Evolutionary conservation across 2,888 invertebrate species (phyloP).

Genomic region (Glyphotaelius pellucidus): DNA sequence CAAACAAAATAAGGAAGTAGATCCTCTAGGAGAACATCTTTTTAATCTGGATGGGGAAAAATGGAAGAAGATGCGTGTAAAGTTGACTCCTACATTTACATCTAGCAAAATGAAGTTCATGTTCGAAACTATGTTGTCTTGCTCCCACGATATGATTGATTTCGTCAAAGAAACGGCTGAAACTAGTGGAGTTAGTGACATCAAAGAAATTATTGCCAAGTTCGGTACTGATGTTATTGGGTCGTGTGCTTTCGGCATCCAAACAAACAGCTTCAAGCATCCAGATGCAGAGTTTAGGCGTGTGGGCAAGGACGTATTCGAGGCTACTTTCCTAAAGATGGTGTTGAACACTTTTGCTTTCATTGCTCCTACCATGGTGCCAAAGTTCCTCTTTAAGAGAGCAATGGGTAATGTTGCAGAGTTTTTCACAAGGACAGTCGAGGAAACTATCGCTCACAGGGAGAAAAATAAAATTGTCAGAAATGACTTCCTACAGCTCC

Average conservation of each 20-base stretch:
- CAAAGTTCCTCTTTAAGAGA: background rate
- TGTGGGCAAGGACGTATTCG: conserved; percentile 61
- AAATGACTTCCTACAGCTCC: conserved; percentile 59
- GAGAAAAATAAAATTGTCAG: conserved; percentile 56
- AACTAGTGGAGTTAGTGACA: conserved; percentile 41
- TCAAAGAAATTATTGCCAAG: conserved; percentile 72
- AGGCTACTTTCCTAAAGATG: background rate
- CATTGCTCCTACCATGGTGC: background rate
- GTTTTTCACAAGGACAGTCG: conserved; percentile 49
- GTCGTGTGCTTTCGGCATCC: conserved; percentile 74
- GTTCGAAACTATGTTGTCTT: conserved; percentile 51
- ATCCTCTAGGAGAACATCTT: conserved; percentile 44
- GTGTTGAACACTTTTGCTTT: background rate
- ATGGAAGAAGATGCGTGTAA: conserved; percentile 57
- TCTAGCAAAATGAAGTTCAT: conserved; percentile 62
- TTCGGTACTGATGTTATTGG: conserved; percentile 76
- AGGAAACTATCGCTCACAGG: conserved; percentile 54
- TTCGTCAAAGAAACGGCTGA: conserved; percentile 17
- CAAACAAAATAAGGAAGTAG: background rate
- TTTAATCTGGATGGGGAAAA: conserved; percentile 56
- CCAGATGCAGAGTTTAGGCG: conserved; percentile 70
- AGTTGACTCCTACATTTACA: conserved; percentile 61
- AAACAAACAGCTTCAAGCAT: conserved; percentile 72
- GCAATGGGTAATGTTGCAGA: background rate
- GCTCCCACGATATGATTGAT: conserved; percentile 28